A percentile compares a stretch with the other conserved stretches of the same genome.
These are phyloP conservation scores for Stegastes partitus DNA, from an alignment of 2,113 vertebrate species.

Conservation along the genomic window DNA sequence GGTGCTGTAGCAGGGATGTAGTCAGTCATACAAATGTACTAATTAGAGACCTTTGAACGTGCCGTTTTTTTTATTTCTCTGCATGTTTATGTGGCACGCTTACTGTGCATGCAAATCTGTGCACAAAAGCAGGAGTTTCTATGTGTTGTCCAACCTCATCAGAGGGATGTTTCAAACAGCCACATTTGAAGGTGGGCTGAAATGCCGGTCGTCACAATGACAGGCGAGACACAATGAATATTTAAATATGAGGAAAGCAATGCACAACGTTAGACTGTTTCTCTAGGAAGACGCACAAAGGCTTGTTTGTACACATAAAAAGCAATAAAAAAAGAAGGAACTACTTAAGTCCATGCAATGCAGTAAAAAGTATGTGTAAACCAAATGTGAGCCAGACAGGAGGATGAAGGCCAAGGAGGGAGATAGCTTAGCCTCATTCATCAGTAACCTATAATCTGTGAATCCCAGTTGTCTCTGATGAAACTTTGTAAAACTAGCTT, in stretches of 20 bases:
- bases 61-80: too few species aligned
- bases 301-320: not conserved
- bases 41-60: too few species aligned
- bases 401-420: too few species aligned
- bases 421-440: too few species aligned
- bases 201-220: not conserved
- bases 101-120: not conserved
- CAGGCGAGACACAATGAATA: not conserved
- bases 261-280: not conserved
- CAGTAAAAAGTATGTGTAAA: too few species aligned
- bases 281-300: not conserved
- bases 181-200: not conserved
- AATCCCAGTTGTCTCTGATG: too few species aligned
- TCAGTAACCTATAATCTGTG: too few species aligned
- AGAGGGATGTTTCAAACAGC: not conserved
- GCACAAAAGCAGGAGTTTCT: not conserved
- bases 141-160: not conserved
- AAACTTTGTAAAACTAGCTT: too few species aligned
- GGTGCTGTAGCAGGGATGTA: too few species aligned
- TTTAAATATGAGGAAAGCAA: not conserved
- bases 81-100: not conserved
- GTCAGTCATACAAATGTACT: too few species aligned
- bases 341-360: too few species aligned
- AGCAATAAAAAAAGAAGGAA: not conserved
- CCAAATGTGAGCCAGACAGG: too few species aligned